Percentiles rank a stretch among this genome's conserved stretches.
phyloP scores from a whole-genome alignment of 2,888 invertebrate genomes.

The Sinodicranocentrus sp. region DNA sequence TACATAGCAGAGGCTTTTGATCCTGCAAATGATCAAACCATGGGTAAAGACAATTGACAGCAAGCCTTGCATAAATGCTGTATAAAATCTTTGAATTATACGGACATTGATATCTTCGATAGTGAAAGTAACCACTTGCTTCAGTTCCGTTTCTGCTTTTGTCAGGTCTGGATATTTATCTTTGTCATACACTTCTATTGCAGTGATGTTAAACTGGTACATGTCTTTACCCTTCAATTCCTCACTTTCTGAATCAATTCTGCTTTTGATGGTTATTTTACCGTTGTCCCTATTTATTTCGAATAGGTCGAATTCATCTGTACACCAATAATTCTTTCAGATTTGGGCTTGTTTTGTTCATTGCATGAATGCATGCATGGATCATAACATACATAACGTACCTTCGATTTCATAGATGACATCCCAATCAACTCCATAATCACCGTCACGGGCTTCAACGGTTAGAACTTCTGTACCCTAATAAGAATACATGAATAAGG shows the following conservation, averaged over 20 bases:
- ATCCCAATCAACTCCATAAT: constrained; percentile 41
- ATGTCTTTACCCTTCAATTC: not conserved
- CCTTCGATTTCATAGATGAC: constrained; percentile 36
- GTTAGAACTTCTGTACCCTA: constrained; percentile 7
- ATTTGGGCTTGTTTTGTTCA: not conserved
- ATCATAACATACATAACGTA: not conserved
- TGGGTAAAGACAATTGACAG: not conserved
- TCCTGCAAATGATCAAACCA: constrained; percentile 16
- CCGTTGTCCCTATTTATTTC: constrained; percentile 32
- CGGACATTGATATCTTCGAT: constrained; percentile 54
- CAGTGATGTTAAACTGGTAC: constrained; percentile 24
- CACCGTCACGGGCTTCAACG: constrained; percentile 54
- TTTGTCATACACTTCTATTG: constrained; percentile 27
- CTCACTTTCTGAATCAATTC: constrained; percentile 50
- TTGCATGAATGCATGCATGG: not conserved
- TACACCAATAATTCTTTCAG: not conserved
- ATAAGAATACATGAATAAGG: not conserved
- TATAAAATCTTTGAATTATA: not conserved
- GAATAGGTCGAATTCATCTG: constrained; percentile 13
- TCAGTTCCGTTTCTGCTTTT: not conserved
- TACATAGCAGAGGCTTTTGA: constrained; percentile 29
- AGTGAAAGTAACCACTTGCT: not conserved
- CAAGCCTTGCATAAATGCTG: not conserved
- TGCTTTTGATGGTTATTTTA: not conserved
- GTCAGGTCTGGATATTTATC: not conserved